Evolutionary conservation across 2,797 vertebrate species (phyloP), one percentile per base, ranked within the genome.

Genomic region (Coendou prehensilis): DNA sequence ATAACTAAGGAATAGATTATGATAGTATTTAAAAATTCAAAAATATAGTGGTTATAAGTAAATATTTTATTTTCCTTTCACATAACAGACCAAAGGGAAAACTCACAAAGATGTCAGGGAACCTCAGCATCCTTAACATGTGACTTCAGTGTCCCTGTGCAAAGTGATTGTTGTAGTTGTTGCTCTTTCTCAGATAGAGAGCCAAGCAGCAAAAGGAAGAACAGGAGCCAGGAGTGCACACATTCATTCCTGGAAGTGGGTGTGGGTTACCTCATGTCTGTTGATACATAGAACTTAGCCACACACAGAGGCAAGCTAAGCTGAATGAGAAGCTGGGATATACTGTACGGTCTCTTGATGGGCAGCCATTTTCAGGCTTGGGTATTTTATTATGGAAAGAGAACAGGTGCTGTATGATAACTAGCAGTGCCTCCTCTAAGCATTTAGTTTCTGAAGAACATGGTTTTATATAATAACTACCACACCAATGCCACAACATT

Each of bases 381-480:
- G 9, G 2, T 3, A 4, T 95, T 89, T 22, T 87, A 2, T 89
- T 96, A 7, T 71, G 45, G 41, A 71, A 84, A n/a, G 63, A 56
- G 6, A 79, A 50, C 69, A 28, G 33, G 28, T 95, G 23, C 79
- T 87, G 88, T 23, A 69, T 47, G 61, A 37, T 86, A 91, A 61
- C 9, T 81, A 54, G n/a, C 87, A 52, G 5, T 92, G 8, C 10
- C 57, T 87, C 2, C 22, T 96, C 8, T 87, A 89, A 83, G 80
- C 37, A 89, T 41, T 15, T 80, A 59, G 30, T 64, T 94, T 91
- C 45, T 87, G 26, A 94, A 91, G 64, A 87, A 59, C 15, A 28
- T 47, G 41, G 14, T 92, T 97, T 92, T 84, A 47, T 83, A 23
- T 79, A 75, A 59, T 94, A 86, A 88, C 78, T 87, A 69, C 26